Evolutionary conservation across 1,140 invertebrate genomes (phyloP).

Genomic region (Rhyacophila brunnea): DNA sequence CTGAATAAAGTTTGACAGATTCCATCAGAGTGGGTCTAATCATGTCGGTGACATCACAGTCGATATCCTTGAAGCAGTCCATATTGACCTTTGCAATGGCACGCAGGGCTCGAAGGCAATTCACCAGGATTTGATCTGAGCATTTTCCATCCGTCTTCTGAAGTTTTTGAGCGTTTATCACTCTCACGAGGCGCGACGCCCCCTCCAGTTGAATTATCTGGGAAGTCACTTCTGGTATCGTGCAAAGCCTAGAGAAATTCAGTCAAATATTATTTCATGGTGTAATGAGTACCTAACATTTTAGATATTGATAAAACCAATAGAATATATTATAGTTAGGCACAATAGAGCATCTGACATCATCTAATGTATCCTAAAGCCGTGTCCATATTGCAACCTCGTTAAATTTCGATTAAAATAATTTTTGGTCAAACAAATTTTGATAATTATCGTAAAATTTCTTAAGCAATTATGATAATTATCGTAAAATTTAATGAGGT

Average conservation of each 20-base stretch:
- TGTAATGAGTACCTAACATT: too few relatives aligned
- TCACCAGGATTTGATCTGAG: constrained; percentile 50
- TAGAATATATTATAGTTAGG: too few relatives aligned
- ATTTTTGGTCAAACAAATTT: too few relatives aligned
- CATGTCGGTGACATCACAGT: constrained; percentile 69
- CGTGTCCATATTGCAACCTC: too few relatives aligned
- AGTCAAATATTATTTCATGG: background rate
- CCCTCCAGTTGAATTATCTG: constrained; percentile 76
- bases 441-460: too few relatives aligned
- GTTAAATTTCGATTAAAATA: too few relatives aligned
- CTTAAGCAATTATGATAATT: too few relatives aligned
- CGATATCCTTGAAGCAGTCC: constrained; percentile 54
- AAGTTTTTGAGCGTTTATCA: constrained; percentile 65
- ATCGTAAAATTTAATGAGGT: too few relatives aligned
- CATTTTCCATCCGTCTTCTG: constrained; percentile 45
- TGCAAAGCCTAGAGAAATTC: constrained; percentile 61
- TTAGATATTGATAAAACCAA: too few relatives aligned
- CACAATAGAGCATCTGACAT: too few relatives aligned
- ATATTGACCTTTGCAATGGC: constrained; percentile 55
- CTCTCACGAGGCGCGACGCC: constrained; percentile 68
- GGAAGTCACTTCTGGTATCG: constrained; percentile 67
- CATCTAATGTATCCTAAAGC: too few relatives aligned
- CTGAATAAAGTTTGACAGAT: constrained; percentile 60
- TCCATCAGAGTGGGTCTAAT: constrained; percentile 71
- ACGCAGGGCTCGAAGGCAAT: constrained; percentile 56